Conservation (phyloP, 2,113 vertebrate genomes). For the Orcinus orca region DNA sequence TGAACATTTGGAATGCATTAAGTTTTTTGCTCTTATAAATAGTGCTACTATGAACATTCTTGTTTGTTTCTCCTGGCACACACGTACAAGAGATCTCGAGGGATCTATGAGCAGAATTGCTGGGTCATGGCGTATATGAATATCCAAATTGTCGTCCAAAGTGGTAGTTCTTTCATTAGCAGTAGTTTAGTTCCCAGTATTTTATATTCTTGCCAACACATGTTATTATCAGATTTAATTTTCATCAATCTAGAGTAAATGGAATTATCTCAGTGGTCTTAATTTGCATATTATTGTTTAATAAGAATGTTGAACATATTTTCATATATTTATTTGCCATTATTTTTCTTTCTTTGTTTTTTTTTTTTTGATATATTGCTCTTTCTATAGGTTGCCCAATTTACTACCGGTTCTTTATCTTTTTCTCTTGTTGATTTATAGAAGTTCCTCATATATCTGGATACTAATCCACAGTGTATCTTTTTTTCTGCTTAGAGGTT, state of each 20-base stretch:
- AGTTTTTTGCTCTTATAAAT: not conserved
- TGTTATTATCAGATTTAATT: not conserved
- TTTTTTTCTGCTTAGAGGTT: not conserved
- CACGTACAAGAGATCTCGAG: not conserved
- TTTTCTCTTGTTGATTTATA: not conserved
- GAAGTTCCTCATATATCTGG: not conserved
- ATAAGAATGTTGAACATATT: not conserved
- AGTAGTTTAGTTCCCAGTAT: not conserved
- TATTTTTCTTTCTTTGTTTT: not conserved
- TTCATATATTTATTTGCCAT: not conserved
- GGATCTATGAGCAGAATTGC: not conserved
- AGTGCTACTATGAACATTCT: not conserved
- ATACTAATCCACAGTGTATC: not conserved
- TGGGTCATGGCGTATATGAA: not conserved
- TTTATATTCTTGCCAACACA: not conserved
- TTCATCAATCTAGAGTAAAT: not conserved
- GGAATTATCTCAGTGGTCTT: not conserved
- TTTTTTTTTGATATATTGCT: not conserved
- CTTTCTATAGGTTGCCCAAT: not conserved
- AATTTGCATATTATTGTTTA: not conserved
- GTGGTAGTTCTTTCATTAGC: not conserved
- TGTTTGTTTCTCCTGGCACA: not conserved
- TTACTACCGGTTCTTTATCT: not conserved
- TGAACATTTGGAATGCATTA: not conserved
- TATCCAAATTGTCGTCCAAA: not conserved